A percentile compares a stretch with the other conserved stretches of the same genome.
Evolutionary conservation across 2,888 invertebrate species (phyloP).

Genomic region (Temnothorax unifasciatus): DNA sequence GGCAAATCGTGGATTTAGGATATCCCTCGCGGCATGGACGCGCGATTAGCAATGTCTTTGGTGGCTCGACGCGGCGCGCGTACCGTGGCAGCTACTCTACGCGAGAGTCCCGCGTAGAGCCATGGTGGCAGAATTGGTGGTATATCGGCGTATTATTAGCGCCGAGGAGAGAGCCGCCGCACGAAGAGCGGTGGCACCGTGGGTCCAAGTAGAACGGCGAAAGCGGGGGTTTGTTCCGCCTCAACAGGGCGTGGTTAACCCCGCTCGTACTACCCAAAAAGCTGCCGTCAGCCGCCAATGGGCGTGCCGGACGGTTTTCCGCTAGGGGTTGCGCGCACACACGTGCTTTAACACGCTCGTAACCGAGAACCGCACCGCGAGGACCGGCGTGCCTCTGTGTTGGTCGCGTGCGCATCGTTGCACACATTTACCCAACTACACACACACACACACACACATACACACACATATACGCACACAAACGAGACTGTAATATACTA

Average conservation of each 20-base stretch:
- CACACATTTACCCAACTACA: not conserved
- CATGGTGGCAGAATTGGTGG: conserved; percentile 84
- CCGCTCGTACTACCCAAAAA: conserved; percentile 77
- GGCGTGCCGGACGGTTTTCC: conserved; percentile 65
- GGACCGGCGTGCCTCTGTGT: not conserved
- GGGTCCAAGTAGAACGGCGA: conserved; percentile 67
- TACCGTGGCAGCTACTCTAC: conserved; percentile 77
- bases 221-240: conserved; percentile 78
- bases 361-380: conserved; percentile 55
- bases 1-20: conserved; percentile 2
- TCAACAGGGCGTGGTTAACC: conserved; percentile 78
- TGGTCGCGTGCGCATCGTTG: conserved; percentile 52
- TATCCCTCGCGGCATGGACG: conserved; percentile 65
- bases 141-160: conserved; percentile 85
- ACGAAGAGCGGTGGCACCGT: conserved; percentile 61
- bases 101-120: conserved; percentile 77
- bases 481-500: conserved; percentile 36
- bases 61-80: conserved; percentile 70
- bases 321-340: conserved; percentile 75
- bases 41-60: conserved; percentile 74
- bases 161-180: conserved; percentile 71
- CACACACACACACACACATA: not conserved
- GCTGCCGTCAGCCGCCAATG: conserved; percentile 76
- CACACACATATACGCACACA: not conserved
- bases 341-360: conserved; percentile 69